Base-by-base conservation (phyloP, 2,888 invertebrate species). In the Mylabris sibirica region DNA sequence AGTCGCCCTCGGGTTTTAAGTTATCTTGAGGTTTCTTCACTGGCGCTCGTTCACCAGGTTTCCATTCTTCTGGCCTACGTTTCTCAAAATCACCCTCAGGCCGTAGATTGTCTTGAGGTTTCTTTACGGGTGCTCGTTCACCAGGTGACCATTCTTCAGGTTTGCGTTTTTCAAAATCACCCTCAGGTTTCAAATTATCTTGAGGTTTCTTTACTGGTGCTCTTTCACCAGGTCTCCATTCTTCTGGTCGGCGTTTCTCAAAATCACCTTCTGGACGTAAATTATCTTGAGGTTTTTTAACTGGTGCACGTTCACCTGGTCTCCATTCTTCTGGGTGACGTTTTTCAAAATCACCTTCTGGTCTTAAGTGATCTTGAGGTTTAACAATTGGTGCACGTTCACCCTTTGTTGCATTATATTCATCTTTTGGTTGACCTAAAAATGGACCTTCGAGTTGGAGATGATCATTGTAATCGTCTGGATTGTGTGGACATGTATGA, bases 401-500 rank as follows among this genome's bases (percentile, higher is more conserved):
- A 11, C 85, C 85, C 69, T 76, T 81, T 2, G 82, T 84, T 3
- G 86, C 86, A 60, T 83, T 83, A 71, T 86, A 87, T 74, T 89
- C 88, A 65, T 85, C 85, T 63, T 84, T 86, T 72, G 87, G 85
- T 75, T 86, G 83, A 1, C 87, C 87, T 62, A 85, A 81, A 75
- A 89, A 89, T 2, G 88, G 90, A 14, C 93, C 93, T 80, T 93
- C 93, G 76, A 90, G 87, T 65, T 89, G 90, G 61, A 93, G 86
- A 80, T 93, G 90, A 81, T 93, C 93, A 81, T 91, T 90, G 82
- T 91, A 85, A 41, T 87, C 87, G 84, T 89, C 89, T 81, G 83
- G 83, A 53, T 84, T 80, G 86, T 94, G 94, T 76, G 93, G 90
- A 85, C 95, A 95, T 80, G 92, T 91, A 86, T 95, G 95, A 77